A percentile compares a stretch with the other conserved stretches of the same genome.
phyloP scores from a whole-genome alignment of 1,140 invertebrate species.

The Achroia grisella region DNA sequence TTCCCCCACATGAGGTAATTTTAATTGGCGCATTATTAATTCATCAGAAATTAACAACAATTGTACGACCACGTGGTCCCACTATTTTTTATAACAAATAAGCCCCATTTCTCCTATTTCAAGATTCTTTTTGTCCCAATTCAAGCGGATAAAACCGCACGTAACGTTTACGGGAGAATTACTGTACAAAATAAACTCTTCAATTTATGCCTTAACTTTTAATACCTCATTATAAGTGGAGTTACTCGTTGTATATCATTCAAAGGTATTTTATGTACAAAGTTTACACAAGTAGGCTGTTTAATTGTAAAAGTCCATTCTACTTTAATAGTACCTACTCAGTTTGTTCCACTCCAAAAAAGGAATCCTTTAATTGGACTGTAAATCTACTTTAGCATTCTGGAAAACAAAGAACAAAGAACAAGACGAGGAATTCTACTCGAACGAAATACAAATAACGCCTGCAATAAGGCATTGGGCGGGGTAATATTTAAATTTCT shows the following conservation, averaged over 20 bases:
- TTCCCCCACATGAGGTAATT: no score
- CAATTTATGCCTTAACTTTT: no score
- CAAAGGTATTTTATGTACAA: not conserved
- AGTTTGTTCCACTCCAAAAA: slow-evolving; percentile 1
- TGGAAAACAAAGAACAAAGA: slow-evolving; percentile 2
- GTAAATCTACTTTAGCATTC: slow-evolving; percentile 3
- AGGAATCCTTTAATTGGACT: slow-evolving; percentile 6
- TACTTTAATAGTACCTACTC: not conserved
- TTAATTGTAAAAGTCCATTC: slow-evolving; percentile 2
- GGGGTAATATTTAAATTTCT: no score
- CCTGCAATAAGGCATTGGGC: not conserved
- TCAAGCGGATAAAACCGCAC: no score
- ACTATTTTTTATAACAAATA: no score
- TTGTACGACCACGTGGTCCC: no score
- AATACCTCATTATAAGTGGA: no score
- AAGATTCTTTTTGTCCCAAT: no score
- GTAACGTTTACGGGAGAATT: no score
- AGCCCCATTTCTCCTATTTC: no score
- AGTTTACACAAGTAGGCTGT: not conserved
- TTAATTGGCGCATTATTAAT: no score
- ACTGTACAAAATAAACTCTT: slow-evolving; percentile 10
- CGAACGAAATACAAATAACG: slow-evolving; percentile 1
- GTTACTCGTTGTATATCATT: not conserved
- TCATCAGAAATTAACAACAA: no score
- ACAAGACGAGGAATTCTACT: slow-evolving; percentile 1